Conservation (phyloP, 2,888 invertebrate species). For the Chrysomela aeneicollis region DNA sequence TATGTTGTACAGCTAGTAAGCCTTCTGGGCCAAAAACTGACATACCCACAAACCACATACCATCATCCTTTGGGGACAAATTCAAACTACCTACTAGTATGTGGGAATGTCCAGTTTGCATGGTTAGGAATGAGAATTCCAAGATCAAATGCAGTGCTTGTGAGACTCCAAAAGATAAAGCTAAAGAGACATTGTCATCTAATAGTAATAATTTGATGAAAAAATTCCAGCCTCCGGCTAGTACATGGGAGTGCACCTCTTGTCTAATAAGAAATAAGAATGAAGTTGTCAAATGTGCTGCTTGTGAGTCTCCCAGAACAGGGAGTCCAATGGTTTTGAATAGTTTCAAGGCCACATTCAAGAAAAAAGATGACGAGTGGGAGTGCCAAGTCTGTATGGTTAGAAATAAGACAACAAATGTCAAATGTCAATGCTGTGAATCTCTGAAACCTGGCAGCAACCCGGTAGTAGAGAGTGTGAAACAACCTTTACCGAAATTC, state of each 20-base stretch:
- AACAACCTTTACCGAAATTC: conserved; percentile 53
- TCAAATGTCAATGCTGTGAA: conserved; percentile 68
- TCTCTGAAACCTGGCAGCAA: conserved; percentile 62
- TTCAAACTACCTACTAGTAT: conserved; percentile 48
- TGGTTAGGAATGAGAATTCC: conserved; percentile 65
- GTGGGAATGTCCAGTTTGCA: conserved; percentile 70
- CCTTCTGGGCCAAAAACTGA: conserved; percentile 25
- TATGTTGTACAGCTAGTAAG: conserved; percentile 24
- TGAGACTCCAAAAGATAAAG: conserved; percentile 62
- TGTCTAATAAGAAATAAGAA: conserved; percentile 68
- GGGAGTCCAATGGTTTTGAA: conserved; percentile 35
- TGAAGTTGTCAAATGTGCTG: conserved; percentile 62
- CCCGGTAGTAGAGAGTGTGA: conserved; percentile 37
- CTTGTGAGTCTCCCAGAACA: conserved; percentile 65
- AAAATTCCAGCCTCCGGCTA: conserved; percentile 60
- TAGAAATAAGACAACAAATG: conserved; percentile 58
- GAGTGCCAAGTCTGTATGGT: conserved; percentile 71
- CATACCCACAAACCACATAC: conserved; percentile 59
- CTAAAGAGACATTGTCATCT: conserved; percentile 61
- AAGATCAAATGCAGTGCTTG: conserved; percentile 65
- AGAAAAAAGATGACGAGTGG: conserved; percentile 61
- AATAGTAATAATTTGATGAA: conserved; percentile 37
- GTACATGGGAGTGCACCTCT: conserved; percentile 67
- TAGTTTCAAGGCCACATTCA: conserved; percentile 41
- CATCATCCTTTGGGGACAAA: conserved; percentile 40